phyloP scores from a whole-genome alignment of 1,140 invertebrate genomes.

The Stenopsyche tienmushanensis region DNA sequence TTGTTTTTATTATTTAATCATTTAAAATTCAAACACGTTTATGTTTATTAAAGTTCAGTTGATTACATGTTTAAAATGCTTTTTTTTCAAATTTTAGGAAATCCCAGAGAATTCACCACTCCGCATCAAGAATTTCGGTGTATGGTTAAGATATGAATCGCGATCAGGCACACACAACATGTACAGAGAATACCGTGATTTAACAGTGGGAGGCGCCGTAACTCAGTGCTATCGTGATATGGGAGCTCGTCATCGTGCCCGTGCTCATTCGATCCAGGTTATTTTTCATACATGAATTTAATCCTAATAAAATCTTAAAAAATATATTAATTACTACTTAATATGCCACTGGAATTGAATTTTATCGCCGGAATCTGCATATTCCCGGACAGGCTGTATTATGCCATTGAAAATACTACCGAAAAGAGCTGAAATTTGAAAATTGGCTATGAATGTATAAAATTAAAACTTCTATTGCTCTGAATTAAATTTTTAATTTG shows the following conservation, averaged over 20 bases:
- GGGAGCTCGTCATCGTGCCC: constrained; percentile 96
- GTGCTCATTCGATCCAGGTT: constrained; percentile 93
- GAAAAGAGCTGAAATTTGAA: neutral
- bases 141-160: constrained; percentile 97
- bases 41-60: neutral
- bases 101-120: constrained; percentile 88
- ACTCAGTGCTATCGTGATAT: constrained; percentile 99
- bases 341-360: no score
- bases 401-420: neutral
- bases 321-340: no score
- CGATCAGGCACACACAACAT: constrained; percentile 99
- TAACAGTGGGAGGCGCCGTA: constrained; percentile 92
- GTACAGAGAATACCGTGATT: constrained; percentile 98
- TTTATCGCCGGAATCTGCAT: no score
- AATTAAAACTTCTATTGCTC: neutral
- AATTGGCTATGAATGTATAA: neutral
- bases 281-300: no score
- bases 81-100: constrained; percentile 45
- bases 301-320: no score
- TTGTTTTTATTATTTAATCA: neutral
- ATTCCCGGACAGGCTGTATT: neutral
- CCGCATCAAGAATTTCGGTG: constrained; percentile 98
- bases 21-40: neutral
- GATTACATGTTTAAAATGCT: neutral
- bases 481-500: constrained; percentile 27